phyloP scores from a whole-genome alignment of 92 coral and sea anemone genomes.

The Epizoanthus scotinus region DNA sequence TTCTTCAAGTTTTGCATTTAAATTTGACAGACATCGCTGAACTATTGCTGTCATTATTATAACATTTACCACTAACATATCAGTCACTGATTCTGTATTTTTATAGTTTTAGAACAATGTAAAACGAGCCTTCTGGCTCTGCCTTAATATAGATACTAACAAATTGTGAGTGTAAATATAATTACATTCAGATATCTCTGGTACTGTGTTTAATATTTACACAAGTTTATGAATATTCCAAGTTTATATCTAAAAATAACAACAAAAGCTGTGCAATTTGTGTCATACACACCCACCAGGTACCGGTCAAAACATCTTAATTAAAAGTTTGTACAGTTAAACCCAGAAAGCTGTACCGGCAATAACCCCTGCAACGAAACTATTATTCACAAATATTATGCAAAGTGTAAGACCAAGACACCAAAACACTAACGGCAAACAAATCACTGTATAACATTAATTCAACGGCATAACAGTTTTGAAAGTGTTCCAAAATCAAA shows the following conservation, averaged over 20 bases:
- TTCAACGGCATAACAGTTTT: not conserved
- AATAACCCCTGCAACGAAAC: slow-evolving; percentile 4
- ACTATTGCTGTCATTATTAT: too few species aligned
- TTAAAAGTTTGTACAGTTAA: slow-evolving; percentile 10
- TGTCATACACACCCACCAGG: slow-evolving; percentile 34
- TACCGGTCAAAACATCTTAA: slow-evolving; percentile 40
- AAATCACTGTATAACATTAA: not conserved
- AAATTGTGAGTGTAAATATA: too few species aligned
- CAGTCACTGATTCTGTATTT: too few species aligned
- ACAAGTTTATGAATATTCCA: too few species aligned
- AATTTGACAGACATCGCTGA: too few species aligned
- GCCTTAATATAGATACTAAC: too few species aligned
- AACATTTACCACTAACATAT: too few species aligned
- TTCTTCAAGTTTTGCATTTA: too few species aligned
- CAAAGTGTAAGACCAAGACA: not conserved
- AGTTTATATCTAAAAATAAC: not conserved
- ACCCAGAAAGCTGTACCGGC: not conserved
- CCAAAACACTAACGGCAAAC: not conserved
- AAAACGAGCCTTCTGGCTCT: too few species aligned
- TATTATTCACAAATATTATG: not conserved
- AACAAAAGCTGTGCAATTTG: slow-evolving; percentile 18
- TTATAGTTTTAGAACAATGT: too few species aligned
- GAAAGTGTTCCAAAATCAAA: slow-evolving; percentile 6
- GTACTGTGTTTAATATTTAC: too few species aligned
- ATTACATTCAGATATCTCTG: too few species aligned